Percentiles rank a stretch among this genome's conserved stretches.
Conservation (phyloP, 1,140 invertebrate genomes). For the Cherax destructor region DNA sequence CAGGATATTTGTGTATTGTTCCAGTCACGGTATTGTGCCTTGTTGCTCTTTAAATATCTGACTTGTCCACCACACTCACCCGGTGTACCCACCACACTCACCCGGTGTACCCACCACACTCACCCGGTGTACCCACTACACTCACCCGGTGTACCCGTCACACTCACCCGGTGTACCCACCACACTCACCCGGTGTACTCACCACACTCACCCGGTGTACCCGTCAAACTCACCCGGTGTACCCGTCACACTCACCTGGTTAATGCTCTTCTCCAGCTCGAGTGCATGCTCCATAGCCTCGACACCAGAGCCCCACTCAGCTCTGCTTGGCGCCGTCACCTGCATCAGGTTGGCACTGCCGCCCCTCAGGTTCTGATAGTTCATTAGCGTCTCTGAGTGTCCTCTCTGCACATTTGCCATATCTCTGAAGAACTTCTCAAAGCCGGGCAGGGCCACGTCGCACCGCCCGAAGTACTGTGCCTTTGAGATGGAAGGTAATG, state of each 20-base stretch:
- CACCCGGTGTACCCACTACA: no score
- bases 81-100: no score
- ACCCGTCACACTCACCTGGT: conserved; percentile 74
- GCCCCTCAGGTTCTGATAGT: conserved; percentile 88
- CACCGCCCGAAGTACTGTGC: conserved; percentile 85
- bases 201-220: no score
- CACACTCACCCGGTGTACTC: no score
- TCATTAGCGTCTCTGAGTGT: conserved; percentile 83
- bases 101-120: no score
- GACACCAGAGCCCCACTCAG: conserved; percentile 81
- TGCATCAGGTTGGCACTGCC: conserved; percentile 80
- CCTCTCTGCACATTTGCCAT: conserved; percentile 85
- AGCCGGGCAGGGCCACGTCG: conserved; percentile 85
- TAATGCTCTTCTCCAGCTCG: conserved; percentile 86
- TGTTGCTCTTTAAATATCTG: no score
- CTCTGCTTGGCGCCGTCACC: conserved; percentile 80
- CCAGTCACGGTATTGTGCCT: no score
- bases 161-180: no score
- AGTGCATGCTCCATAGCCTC: conserved; percentile 85
- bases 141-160: no score
- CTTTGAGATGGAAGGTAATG: not conserved
- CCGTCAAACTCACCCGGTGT: not conserved
- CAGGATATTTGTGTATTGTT: no score
- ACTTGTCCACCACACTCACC: no score
- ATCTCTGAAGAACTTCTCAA: conserved; percentile 84